Percentiles rank a stretch among this genome's conserved stretches.
Evolutionary conservation across 2,888 invertebrate genomes (phyloP).

Genomic region (Physocephala rufipes): DNA sequence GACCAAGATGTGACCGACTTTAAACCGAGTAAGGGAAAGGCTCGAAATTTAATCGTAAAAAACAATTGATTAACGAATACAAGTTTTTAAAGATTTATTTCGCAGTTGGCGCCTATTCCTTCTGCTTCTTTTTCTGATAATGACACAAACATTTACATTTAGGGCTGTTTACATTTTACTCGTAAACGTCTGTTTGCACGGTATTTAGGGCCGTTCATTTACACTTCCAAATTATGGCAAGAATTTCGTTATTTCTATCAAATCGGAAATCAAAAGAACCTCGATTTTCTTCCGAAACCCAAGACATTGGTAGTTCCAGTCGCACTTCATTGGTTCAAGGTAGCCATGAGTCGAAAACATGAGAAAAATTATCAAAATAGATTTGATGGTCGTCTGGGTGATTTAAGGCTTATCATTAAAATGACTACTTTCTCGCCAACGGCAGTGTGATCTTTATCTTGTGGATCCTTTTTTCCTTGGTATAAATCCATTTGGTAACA

Average conservation of each 20-base stretch:
- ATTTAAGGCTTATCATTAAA: conserved; percentile 2
- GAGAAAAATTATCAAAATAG: conserved; percentile 29
- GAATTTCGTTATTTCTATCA: too few species aligned
- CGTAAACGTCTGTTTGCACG: too few species aligned
- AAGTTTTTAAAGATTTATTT: too few species aligned
- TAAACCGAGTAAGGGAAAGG: too few species aligned
- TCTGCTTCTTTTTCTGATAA: not conserved
- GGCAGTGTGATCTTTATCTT: conserved; percentile 1
- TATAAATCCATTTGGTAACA: conserved; percentile 25
- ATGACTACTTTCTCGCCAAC: conserved; percentile 18
- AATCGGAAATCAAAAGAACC: too few species aligned
- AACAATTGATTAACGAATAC: too few species aligned
- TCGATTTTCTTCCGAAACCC: too few species aligned
- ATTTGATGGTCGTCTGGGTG: conserved; percentile 15
- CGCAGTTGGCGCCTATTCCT: too few species aligned
- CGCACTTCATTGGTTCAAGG: conserved; percentile 11
- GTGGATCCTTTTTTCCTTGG: conserved; percentile 2
- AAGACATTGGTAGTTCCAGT: conserved; percentile 24
- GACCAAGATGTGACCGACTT: too few species aligned
- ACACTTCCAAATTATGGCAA: too few species aligned
- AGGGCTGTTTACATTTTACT: not conserved
- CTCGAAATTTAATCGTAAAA: too few species aligned
- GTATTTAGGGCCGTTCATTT: not conserved
- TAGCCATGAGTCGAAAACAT: conserved; percentile 11
- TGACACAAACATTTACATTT: not conserved